Base-by-base conservation (phyloP, 2,888 invertebrate genomes). In the Hirtodrosophila histrioides region DNA sequence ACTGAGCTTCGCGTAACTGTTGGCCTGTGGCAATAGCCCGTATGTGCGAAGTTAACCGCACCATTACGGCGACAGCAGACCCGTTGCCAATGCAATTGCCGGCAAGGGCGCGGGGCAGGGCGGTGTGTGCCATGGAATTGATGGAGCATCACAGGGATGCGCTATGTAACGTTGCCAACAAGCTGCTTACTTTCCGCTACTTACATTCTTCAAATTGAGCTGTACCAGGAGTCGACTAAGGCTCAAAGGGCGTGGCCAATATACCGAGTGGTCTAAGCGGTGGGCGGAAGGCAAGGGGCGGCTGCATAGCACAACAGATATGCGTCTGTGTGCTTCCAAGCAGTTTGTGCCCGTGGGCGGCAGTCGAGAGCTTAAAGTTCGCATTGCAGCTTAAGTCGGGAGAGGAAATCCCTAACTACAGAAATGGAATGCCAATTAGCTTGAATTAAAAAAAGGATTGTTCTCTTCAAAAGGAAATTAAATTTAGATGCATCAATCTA, bases 71-170 rank as follows among this genome's bases (percentile, higher is more conserved):
- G 27, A 17, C 27, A 27, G 27, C 27, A 27, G 6, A 27, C 4
- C 5, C 27, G 3, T 3, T 27, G 17, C 17, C 17, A 17, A 17
- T 17, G 17, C 17, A 17, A 2, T 27, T 27, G 17, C 8, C 4
- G n/a, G 35, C n/a, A 36, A 31, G n/a, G 27, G 11, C 62, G 33
- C n/a, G 6, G 12, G 27, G 27, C 27, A 3, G 6, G 4, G 27
- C 27, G 27, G 27, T 3, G 6, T 31, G 9, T 64, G 7, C 40
- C 64, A 49, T 50, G 56, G 73, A 73, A 40, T 36, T 73, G 67
- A 69, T 44, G 68, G 24, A 51, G 57, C 73, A 27, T 65, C 51
- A 43, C 65, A 37, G 41, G 40, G 23, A 12, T 44, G 71, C 53
- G 12, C 41, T 45, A 57, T 50, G 39, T 50, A 49, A 72, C 29